Percentiles rank a stretch among this genome's conserved stretches.
phyloP scores from a whole-genome alignment of 2,113 vertebrate genomes.

The Engraulis encrasicolus region DNA sequence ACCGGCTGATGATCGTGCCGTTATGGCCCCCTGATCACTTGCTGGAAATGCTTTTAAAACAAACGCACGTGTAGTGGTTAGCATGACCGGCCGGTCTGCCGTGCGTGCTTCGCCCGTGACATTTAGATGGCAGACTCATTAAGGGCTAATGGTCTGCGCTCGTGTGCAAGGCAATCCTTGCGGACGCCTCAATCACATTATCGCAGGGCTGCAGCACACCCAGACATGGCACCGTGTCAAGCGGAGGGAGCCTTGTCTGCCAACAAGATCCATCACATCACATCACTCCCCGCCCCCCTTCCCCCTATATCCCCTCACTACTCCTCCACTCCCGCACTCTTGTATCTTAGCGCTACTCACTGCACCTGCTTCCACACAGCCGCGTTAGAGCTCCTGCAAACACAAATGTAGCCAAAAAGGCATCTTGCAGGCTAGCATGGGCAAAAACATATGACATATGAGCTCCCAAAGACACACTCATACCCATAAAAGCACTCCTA shows the following conservation, averaged over 20 bases:
- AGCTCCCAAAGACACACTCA: too few relatives aligned
- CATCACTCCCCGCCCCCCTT: constrained; percentile 17
- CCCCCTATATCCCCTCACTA: constrained; percentile 45
- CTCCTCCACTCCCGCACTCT: not conserved
- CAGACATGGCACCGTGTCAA: constrained; percentile 63
- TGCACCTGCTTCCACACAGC: not conserved
- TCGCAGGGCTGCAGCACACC: constrained; percentile 70
- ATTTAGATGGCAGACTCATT: constrained; percentile 68
- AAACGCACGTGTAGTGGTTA: constrained; percentile 63
- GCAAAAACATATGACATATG: too few relatives aligned
- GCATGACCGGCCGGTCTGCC: constrained; percentile 57
- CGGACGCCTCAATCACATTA: constrained; percentile 71
- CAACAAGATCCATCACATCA: constrained; percentile 46
- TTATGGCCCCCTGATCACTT: not conserved
- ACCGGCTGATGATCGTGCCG: not conserved
- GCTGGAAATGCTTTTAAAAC: not conserved
- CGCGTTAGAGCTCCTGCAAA: too few relatives aligned
- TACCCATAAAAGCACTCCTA: too few relatives aligned
- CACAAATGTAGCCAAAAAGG: too few relatives aligned
- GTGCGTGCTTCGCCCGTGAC: constrained; percentile 63
- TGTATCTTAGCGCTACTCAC: not conserved
- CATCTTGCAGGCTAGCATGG: too few relatives aligned
- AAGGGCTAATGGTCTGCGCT: constrained; percentile 69
- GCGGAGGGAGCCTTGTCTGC: constrained; percentile 61
- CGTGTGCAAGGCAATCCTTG: constrained; percentile 56